A percentile compares a stretch with the other conserved stretches of the same genome.
Conservation (phyloP, 2,888 invertebrate genomes). For the Protonemura montana region DNA sequence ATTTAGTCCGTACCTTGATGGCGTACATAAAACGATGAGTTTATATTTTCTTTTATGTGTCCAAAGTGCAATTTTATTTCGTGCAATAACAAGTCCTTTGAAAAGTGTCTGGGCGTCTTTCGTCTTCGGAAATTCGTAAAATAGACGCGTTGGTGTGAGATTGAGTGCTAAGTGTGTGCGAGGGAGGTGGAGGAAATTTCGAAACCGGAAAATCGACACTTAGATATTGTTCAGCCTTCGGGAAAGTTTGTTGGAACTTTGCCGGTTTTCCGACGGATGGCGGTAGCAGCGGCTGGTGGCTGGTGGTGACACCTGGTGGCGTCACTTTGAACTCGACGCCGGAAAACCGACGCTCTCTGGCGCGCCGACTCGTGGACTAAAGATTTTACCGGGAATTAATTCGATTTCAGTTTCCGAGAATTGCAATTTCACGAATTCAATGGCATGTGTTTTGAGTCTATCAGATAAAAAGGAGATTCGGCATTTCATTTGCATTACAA, state of each 20-base stretch:
- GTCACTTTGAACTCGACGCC: neutral
- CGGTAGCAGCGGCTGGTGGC: neutral
- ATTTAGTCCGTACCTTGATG: neutral
- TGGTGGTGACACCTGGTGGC: neutral
- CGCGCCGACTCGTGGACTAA: neutral
- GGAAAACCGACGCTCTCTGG: neutral
- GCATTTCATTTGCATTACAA: neutral
- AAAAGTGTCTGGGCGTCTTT: neutral
- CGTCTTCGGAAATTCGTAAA: neutral
- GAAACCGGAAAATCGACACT: neutral
- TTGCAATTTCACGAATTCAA: neutral
- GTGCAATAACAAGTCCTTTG: neutral
- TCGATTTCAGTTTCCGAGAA: neutral
- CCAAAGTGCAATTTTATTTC: constrained; percentile 7
- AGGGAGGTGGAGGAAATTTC: neutral
- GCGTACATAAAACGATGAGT: constrained; percentile 3
- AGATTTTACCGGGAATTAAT: constrained; percentile 1
- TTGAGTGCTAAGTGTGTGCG: neutral
- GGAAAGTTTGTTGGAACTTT: neutral
- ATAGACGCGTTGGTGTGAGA: neutral
- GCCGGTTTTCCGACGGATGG: neutral
- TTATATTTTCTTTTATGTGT: constrained; percentile 7
- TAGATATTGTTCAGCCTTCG: neutral
- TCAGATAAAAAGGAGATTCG: neutral
- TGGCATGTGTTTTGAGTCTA: neutral